A percentile compares a stretch with the other conserved stretches of the same genome.
Evolutionary conservation across 1,140 invertebrate species (phyloP).

Genomic region (Lepidurus apus): DNA sequence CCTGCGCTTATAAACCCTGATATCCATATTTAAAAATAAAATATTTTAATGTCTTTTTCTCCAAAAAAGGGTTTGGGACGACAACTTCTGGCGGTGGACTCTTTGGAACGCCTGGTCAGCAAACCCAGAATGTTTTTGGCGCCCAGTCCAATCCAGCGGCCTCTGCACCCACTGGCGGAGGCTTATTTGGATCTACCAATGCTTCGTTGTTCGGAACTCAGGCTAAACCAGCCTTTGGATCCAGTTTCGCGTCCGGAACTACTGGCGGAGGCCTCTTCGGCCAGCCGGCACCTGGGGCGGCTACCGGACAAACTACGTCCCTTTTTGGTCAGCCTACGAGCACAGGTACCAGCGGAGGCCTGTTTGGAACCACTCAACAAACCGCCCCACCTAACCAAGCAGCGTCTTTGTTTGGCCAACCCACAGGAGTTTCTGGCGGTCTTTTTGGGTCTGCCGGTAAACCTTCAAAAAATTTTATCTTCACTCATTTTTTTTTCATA

Average conservation of each 20-base stretch:
- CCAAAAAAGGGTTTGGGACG: conserved; percentile 37
- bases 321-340: conserved; percentile 58
- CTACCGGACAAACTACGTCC: conserved; percentile 45
- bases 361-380: conserved; percentile 38
- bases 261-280: conserved; percentile 53
- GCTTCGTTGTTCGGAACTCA: conserved; percentile 56
- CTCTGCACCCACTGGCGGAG: conserved; percentile 10
- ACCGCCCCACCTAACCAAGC: conserved; percentile 29
- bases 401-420: conserved; percentile 34
- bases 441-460: conserved; percentile 29
- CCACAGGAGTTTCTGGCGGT: not conserved
- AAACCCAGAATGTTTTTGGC: conserved; percentile 37
- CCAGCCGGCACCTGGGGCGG: conserved; percentile 44
- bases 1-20: conserved; percentile 39
- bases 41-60: not conserved
- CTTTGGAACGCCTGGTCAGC: conserved; percentile 50
- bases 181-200: conserved; percentile 51
- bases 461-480: not conserved
- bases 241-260: conserved; percentile 49
- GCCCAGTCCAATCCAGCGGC: conserved; percentile 23
- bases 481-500: not conserved
- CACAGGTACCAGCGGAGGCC: conserved; percentile 42
- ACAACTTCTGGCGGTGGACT: conserved; percentile 41
- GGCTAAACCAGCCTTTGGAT: conserved; percentile 50
- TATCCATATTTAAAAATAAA: conserved; percentile 39